These are phyloP conservation scores for Australoheros facetus DNA, from an alignment of 2,797 vertebrate species.

Conservation along the genomic window DNA sequence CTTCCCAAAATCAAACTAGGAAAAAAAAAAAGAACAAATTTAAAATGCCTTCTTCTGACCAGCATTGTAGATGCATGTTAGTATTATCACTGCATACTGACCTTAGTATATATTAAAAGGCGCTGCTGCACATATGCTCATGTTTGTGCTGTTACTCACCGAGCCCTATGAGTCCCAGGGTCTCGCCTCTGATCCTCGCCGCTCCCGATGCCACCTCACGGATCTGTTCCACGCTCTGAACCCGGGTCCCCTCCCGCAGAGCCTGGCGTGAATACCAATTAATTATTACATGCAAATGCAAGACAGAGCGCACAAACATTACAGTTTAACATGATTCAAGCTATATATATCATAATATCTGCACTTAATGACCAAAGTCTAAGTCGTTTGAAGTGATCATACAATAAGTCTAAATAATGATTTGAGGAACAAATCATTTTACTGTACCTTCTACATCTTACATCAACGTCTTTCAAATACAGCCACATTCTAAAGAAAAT, in stretches of 20 bases:
- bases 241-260: constrained; percentile 92
- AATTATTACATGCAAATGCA: neutral
- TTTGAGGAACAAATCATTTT: constrained; percentile 61
- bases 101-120: neutral
- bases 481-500: constrained; percentile 67
- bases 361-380: constrained; percentile 23
- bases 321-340: constrained; percentile 7
- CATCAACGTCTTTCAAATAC: constrained; percentile 66
- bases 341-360: neutral
- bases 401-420: constrained; percentile 32
- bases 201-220: constrained; percentile 96
- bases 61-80: neutral
- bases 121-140: neutral
- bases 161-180: constrained; percentile 95
- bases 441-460: constrained; percentile 66
- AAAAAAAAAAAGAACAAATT: constrained; percentile 13
- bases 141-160: constrained; percentile 76
- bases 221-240: constrained; percentile 98
- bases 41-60: neutral
- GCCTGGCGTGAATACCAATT: constrained; percentile 80
- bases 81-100: neutral
- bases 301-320: neutral
- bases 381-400: constrained; percentile 12
- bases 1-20: constrained; percentile 22
- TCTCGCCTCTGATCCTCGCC: constrained; percentile 95